Evolutionary conservation across 2,113 vertebrate genomes (phyloP), one percentile per base, ranked within the genome.

Genomic region (Jaculus jaculus): DNA sequence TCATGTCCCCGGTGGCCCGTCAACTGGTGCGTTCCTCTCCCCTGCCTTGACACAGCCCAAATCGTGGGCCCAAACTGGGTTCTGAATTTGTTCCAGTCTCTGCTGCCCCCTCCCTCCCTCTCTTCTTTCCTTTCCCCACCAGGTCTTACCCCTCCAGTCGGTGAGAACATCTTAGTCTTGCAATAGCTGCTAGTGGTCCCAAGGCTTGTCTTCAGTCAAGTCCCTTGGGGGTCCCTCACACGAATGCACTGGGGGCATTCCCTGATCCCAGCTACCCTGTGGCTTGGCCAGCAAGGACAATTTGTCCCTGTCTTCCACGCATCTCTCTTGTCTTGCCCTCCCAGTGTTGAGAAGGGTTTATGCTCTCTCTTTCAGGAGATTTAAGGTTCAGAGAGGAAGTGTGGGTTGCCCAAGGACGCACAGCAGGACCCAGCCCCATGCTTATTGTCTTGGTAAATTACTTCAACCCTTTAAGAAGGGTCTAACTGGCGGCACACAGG

Each of bases 281-380:
- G 77, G 34, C 20, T 47, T 82, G n/a, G 34, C 51, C 72, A 87
- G 39, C 32, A 34, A 9, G 77, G 71, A 60, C 37, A 1, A 12
- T 28, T 20, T 81, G 13, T 42, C 13, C 5, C 58, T 5, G n/a
- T 72, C 42, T 89, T 74, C 32, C 21, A 8, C 18, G 26, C 21
- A 3, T n/a, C 72, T 89, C 34, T n/a, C 51, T 83, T 18, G 20
- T 26, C 30, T 34, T 75, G 32, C n/a, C 23, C 4, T 2, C n/a
- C 26, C 17, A 16, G 54, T 21, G 10, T 10, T 87, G 51, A 87
- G n/a, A 4, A 32, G 37, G 4, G 30, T n/a, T n/a, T n/a, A n/a
- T n/a, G 0, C 28, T 54, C 54, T 94, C 16, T 69, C 75, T 92
- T 94, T 30, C 68, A 91, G 95, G 69, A 93, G 78, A 85, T 54